Base-by-base conservation (phyloP, 2,888 invertebrate genomes). In the Cremastinae sp. region DNA sequence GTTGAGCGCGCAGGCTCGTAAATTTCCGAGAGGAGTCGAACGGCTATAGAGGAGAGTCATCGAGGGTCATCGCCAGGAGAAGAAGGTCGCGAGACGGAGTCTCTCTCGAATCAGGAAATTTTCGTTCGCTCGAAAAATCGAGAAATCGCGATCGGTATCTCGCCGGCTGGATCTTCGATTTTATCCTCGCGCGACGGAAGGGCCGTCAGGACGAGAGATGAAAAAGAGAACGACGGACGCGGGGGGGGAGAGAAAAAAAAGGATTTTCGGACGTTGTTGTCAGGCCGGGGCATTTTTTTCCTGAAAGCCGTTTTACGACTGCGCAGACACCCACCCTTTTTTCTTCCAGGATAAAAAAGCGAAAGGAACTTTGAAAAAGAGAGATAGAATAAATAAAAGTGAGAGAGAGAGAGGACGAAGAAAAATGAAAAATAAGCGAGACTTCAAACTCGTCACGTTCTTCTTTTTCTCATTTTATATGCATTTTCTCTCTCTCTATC, bases 281-380 rank as follows among this genome's bases (percentile, higher is more conserved):
- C 47, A 54, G 64, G 51, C 16, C 20, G 61, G 38, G 45, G 73
- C 36, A 49, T 56, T 54, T 68, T 28, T 28, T 28, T 28, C 28
- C 68, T 72, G 47, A 59, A 76, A 76, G 71, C 64, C 53, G 61
- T 64, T 53, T 58, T 22, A 51, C 62, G 56, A 68, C 64, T 41
- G 62, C 20, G 34, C 45, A 20, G 41, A 43, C 59, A 47, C 66
- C 16, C 49, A 14, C 38, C 38, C 28, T 43, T 41, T 14, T 22
- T 28, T 9, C 16, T 14, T 14, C 8, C 18, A 14, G 8, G 41
- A 59, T 41, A 9, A 43, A 41, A 59, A 51, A 64, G 28, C 28
- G 28, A 28, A 28, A 28, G 28, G 28, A 28, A 28, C 28, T 28
- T 28, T 5, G 5, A 28, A 28, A 28, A 28, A 28, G 28, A 28